phyloP scores from a whole-genome alignment of 2,113 vertebrate species.

The Ahaetulla prasina region DNA sequence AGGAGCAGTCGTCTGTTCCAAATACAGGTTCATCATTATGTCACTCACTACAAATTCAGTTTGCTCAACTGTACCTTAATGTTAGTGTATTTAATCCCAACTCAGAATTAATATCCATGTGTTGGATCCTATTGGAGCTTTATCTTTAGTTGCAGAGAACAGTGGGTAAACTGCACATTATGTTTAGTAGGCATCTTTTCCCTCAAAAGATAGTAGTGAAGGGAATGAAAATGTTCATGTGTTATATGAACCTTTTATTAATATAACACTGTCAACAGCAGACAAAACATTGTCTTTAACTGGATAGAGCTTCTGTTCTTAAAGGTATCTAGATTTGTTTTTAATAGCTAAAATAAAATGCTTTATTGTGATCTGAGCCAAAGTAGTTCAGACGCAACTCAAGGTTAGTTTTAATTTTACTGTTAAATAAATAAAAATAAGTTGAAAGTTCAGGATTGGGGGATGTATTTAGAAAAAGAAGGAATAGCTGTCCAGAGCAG shows the following conservation, averaged over 20 bases:
- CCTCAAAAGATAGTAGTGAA: background rate
- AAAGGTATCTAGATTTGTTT: background rate
- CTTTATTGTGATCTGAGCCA: conserved; percentile 26
- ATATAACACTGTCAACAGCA: conserved; percentile 7
- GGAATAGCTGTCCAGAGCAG: conserved; percentile 46
- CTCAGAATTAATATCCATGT: background rate
- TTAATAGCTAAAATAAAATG: background rate
- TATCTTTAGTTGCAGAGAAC: background rate
- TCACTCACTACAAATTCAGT: background rate
- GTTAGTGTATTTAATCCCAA: background rate
- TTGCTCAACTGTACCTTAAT: background rate
- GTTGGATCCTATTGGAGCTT: background rate
- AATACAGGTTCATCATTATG: background rate
- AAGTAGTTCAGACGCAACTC: conserved; percentile 28
- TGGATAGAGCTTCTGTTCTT: conserved; percentile 11
- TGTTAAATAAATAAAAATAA: conserved; percentile 22
- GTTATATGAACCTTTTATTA: conserved; percentile 32
- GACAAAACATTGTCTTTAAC: conserved; percentile 31
- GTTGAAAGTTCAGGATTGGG: background rate
- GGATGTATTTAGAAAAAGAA: background rate
- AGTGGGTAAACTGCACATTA: background rate
- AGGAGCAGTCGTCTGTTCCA: background rate
- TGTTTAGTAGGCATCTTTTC: background rate
- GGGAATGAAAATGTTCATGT: background rate
- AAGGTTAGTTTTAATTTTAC: background rate